These are phyloP conservation scores for Subacronicta megacephala DNA, from an alignment of 2,888 invertebrate genomes.

Conservation along the genomic window DNA sequence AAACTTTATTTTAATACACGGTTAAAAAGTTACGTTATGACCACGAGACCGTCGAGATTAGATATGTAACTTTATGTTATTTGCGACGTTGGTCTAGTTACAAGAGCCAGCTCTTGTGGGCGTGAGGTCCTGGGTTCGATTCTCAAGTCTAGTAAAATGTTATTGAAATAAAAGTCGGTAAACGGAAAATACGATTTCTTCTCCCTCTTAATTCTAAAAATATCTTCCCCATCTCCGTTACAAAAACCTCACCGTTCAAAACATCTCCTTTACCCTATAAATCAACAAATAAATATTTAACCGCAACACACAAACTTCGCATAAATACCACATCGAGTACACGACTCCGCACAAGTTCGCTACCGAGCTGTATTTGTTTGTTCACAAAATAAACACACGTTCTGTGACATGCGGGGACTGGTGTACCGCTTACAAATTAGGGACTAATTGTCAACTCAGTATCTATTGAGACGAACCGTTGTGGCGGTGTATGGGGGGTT, in stretches of 20 bases:
- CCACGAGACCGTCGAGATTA: too few relatives aligned
- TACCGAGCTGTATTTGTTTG: conserved; percentile 54
- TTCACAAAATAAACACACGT: conserved; percentile 64
- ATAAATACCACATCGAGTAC: conserved; percentile 37
- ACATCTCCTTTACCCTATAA: conserved; percentile 31
- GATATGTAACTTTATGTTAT: too few relatives aligned
- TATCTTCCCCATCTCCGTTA: not conserved
- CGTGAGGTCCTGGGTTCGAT: too few relatives aligned
- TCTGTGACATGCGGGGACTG: conserved; percentile 50
- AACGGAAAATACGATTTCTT: too few relatives aligned
- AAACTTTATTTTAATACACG: too few relatives aligned
- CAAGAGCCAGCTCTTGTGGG: too few relatives aligned
- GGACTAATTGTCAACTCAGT: conserved; percentile 60
- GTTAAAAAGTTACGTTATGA: too few relatives aligned
- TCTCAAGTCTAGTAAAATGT: too few relatives aligned
- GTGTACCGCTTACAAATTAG: conserved; percentile 68
- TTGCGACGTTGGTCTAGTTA: too few relatives aligned
- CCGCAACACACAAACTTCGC: conserved; percentile 22
- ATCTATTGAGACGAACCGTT: conserved; percentile 51
- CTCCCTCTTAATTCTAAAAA: too few relatives aligned
- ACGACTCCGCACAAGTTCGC: conserved; percentile 50
- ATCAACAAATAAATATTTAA: conserved; percentile 48
- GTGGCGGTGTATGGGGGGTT: conserved; percentile 49
- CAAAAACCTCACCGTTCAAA: conserved; percentile 17
- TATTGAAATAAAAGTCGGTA: too few relatives aligned